Evolutionary conservation across 1,140 invertebrate genomes (phyloP).

Genomic region (Caenorhabditis inopinata): DNA sequence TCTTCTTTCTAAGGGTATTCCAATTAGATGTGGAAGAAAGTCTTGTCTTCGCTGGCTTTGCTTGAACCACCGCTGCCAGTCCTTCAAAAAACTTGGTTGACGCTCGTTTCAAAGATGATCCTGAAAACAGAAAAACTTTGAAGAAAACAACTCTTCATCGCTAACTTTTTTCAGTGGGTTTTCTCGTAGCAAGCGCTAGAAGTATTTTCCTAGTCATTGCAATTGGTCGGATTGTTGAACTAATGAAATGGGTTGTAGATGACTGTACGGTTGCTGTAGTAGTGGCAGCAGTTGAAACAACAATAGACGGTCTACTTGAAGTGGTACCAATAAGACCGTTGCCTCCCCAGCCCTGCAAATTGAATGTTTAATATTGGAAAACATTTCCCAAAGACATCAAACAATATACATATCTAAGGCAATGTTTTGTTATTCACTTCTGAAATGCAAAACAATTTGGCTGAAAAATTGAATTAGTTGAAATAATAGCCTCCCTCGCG

Average conservation of each 20-base stretch:
- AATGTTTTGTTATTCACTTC: no score
- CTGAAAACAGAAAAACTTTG: neutral
- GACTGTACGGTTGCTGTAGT: neutral
- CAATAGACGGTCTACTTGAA: neutral
- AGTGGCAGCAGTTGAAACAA: neutral
- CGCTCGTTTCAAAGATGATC: neutral
- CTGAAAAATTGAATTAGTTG: no score
- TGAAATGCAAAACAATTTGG: no score
- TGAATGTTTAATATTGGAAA: no score
- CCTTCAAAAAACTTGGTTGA: no score
- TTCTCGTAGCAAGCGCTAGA: no score
- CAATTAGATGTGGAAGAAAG: neutral
- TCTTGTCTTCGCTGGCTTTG: neutral
- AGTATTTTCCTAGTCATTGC: conserved; percentile 1
- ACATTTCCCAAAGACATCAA: no score
- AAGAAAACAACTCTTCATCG: no score
- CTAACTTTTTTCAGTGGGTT: no score
- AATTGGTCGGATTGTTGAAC: conserved; percentile 8
- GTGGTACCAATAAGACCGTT: conserved; percentile 30
- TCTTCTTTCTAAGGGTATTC: neutral
- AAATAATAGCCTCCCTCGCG: no score
- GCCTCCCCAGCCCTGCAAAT: conserved; percentile 31
- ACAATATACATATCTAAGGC: no score
- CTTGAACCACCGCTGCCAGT: neutral
- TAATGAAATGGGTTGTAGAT: neutral